These are phyloP conservation scores for Macrochelys suwanniensis DNA, from an alignment of 2,797 vertebrate species.

Conservation along the genomic window DNA sequence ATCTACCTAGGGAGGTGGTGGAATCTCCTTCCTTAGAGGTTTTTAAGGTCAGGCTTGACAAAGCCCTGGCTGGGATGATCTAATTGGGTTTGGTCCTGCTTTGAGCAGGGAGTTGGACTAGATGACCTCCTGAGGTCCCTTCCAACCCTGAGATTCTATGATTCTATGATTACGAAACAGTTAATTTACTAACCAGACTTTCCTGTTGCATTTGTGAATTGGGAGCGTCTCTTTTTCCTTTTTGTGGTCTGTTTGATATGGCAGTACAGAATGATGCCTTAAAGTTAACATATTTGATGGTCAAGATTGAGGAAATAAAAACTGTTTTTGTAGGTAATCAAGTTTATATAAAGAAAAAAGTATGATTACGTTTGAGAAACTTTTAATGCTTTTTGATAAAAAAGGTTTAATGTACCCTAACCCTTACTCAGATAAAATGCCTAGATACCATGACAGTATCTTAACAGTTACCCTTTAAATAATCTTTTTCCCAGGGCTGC, in stretches of 20 bases:
- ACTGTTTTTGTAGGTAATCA: not conserved
- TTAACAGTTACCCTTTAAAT: slow-evolving; percentile 19
- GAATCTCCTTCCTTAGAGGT: too few relatives aligned
- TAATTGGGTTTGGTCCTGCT: too few relatives aligned
- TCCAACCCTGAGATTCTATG: too few relatives aligned
- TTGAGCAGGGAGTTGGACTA: too few relatives aligned
- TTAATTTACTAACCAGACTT: not conserved
- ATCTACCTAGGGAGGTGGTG: not conserved
- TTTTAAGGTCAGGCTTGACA: too few relatives aligned
- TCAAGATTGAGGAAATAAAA: not conserved
- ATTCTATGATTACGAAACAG: not conserved
- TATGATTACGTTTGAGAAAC: not conserved
- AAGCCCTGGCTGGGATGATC: too few relatives aligned
- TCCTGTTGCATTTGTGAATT: not conserved
- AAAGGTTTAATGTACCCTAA: not conserved
- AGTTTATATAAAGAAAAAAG: not conserved
- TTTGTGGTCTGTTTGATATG: not conserved
- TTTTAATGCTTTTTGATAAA: not conserved
- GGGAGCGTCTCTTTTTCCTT: not conserved
- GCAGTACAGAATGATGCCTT: not conserved
- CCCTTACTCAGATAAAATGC: slow-evolving; percentile 1
- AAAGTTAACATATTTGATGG: not conserved
- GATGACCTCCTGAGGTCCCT: too few relatives aligned
- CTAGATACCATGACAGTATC: not conserved
- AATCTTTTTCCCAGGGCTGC: slow-evolving; percentile 39